phyloP scores from a whole-genome alignment of 2,113 vertebrate genomes.

The Phasianus colchicus region DNA sequence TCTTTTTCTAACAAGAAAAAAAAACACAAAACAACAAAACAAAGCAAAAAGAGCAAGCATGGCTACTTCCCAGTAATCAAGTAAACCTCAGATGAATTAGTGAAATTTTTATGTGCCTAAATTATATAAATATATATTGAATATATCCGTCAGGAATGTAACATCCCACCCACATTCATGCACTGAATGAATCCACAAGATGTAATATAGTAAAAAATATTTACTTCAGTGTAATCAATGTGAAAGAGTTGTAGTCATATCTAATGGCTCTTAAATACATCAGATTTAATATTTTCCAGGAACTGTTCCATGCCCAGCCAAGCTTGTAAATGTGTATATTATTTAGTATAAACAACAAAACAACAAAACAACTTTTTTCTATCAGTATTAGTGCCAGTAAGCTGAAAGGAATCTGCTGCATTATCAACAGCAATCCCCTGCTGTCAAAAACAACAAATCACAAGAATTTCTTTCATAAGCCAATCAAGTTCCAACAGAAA shows the following conservation, averaged over 20 bases:
- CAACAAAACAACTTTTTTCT: neutral
- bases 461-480: neutral
- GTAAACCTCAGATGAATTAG: neutral
- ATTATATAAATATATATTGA: neutral
- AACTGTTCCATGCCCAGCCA: neutral
- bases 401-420: neutral
- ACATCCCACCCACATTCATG: neutral
- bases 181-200: neutral
- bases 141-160: neutral
- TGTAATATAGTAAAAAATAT: neutral
- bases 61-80: neutral
- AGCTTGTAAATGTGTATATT: neutral
- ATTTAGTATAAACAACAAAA: neutral
- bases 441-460: neutral
- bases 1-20: conserved; percentile 24
- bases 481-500: neutral
- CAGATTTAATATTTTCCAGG: neutral
- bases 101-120: neutral
- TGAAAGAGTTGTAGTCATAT: neutral
- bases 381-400: neutral
- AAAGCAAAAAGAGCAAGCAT: neutral
- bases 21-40: neutral
- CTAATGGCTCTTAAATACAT: neutral
- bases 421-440: neutral
- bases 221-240: neutral